Base-by-base conservation (phyloP, 2,797 vertebrate species). In the Pangasius djambal region DNA sequence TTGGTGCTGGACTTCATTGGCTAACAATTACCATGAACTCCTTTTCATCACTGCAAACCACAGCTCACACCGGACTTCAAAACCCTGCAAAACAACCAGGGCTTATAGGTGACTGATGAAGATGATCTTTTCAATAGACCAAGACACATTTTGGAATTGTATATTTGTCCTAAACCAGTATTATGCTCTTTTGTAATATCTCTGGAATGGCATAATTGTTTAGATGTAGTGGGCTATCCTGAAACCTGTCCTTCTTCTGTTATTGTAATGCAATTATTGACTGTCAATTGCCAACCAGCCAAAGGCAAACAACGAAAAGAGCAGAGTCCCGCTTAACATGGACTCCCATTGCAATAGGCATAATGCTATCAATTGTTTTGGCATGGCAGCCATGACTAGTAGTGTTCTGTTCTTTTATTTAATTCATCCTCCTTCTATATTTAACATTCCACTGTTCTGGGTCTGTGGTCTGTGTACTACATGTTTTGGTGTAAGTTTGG, bases 131-230 rank as follows among this genome's bases (percentile, higher is more conserved):
- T 25, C 50, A 83, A 40, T 83, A 63, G 70, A 86, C 59, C 48
- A 37, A 48, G 79, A 88, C 9, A 86, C 50, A 69, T 50, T 88
- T 83, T 74, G 34, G 40, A 86, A 90, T 44, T 61, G 34, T 50
- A 74, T 88, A 81, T 86, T 81, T 86, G 87, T 86, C 44, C 63
- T 44, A 90, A 89, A 91, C 95, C 93, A 93, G 92, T 95, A 93
- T 95, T 94, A 95, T 91, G 90, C 89, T 94, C 77, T 93, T 92
- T 91, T 91, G 86, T 91, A 86, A 88, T 93, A 89, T 92, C 93
- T 91, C 91, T 92, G 87, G 92, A 91, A 89, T 89, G 87, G 31
- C 28, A 88, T 90, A 89, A 70, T 70, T 28, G 77, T 90, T 79
- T 89, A 86, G 85, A 90, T 86, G 63, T 89, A 90, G 79, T 84